Evolutionary conservation across 2,113 vertebrate species (phyloP), one percentile per base, ranked within the genome.

Genomic region (Raja brachyura): DNA sequence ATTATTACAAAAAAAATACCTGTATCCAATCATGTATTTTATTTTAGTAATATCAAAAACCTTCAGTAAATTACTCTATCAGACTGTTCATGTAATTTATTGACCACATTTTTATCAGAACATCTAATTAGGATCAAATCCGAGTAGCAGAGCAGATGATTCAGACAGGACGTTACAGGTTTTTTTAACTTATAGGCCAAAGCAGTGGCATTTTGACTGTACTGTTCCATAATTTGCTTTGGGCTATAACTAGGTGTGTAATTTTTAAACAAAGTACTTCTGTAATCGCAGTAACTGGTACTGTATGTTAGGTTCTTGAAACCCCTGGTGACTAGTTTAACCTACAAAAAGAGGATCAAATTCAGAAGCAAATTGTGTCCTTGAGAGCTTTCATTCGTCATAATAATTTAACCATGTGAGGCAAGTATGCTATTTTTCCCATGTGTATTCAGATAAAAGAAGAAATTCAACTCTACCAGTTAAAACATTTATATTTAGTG

Each of bases 191-290:
- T 16, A 6, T 66, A 66, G n/a, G 59, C 85, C 59, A 66, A 4
- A 33, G 61, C n/a, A 33, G 11, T 33, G 20, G 13, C 14, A 33
- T 90, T 66, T 90, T 31, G 39, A 48, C 39, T 63, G 22, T 11
- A 31, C 22, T 90, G 85, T 90, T 5, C 5, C 33, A n/a, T 90
- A 61, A 90, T 61, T 90, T 66, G 85, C 61, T 90, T 90, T 90
- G 85, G 85, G 5, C 61, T 66, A 90, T 31, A 90, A 90, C 66
- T 90, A 66, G 85, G 61, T 90, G 61, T 61, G 85, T 66, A 90
- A 88, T 61, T 86, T 86, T 86, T 54, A 22, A 86, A 86, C 83
- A 63, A 61, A 16, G 59, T 63, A 86, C 48, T 59, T 85, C 28
- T 59, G 81, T 25, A 85, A 59, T 54, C 81, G 13, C 81, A 59